Conservation (phyloP, 2,888 invertebrate species). For the Cantharis rufa region DNA sequence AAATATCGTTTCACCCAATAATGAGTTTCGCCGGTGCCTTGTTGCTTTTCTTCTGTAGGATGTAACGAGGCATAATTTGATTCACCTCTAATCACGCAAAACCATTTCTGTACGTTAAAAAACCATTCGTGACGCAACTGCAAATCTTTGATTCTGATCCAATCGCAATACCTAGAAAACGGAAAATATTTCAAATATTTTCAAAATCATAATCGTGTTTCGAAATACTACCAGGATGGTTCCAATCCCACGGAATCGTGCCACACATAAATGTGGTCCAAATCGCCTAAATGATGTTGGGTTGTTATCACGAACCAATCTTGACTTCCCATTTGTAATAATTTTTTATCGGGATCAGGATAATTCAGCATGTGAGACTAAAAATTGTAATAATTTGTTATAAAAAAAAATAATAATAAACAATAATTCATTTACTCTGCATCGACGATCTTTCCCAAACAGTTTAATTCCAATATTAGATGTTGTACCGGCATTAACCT, state of each 20-base stretch:
- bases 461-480: constrained; percentile 24
- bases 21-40: background rate
- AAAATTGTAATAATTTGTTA: background rate
- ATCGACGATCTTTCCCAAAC: background rate
- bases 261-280: constrained; percentile 34
- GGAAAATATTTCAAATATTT: background rate
- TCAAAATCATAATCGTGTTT: background rate
- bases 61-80: background rate
- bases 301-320: constrained; percentile 35
- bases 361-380: constrained; percentile 38
- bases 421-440: constrained; percentile 5
- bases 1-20: background rate
- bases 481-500: constrained; percentile 19
- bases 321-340: constrained; percentile 32
- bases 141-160: constrained; percentile 33
- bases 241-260: constrained; percentile 35
- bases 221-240: constrained; percentile 34
- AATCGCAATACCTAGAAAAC: constrained; percentile 34
- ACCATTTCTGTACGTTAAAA: constrained; percentile 32
- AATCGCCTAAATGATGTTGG: constrained; percentile 29
- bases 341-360: constrained; percentile 36
- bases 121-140: constrained; percentile 28
- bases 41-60: background rate
- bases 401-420: too few species aligned
- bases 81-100: constrained; percentile 24